phyloP scores from a whole-genome alignment of 2,113 vertebrate genomes.

The Salvelinus namaycush region DNA sequence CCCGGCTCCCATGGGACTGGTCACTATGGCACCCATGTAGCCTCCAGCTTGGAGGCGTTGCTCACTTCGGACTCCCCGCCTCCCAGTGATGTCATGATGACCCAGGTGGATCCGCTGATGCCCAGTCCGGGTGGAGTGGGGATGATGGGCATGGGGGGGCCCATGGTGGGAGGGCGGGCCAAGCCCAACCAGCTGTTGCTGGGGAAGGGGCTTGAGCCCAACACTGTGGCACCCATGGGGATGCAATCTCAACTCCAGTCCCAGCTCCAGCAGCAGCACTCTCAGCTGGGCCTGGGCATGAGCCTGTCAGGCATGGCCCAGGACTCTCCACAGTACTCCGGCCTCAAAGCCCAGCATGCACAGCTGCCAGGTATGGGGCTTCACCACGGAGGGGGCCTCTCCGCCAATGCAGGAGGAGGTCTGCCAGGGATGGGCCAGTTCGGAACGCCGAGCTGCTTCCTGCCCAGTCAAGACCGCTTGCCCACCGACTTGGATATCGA shows the following conservation, averaged over 20 bases:
- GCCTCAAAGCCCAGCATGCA: conserved; percentile 77
- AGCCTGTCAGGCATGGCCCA: conserved; percentile 70
- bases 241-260: conserved; percentile 66
- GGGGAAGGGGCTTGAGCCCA: conserved; percentile 80
- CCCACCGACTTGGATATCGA: conserved; percentile 95
- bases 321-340: conserved; percentile 72
- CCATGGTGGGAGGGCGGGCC: conserved; percentile 71
- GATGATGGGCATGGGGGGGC: conserved; percentile 79
- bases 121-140: conserved; percentile 77
- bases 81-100: conserved; percentile 91
- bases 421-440: conserved; percentile 65
- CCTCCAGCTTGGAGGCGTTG: conserved; percentile 89
- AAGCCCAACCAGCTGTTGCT: conserved; percentile 79
- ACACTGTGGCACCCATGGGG: conserved; percentile 55
- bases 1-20: conserved; percentile 53
- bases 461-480: conserved; percentile 80
- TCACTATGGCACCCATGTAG: conserved; percentile 68
- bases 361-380: conserved; percentile 56
- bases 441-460: conserved; percentile 62
- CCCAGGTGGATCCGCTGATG: conserved; percentile 90
- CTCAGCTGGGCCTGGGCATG: conserved; percentile 66
- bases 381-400: conserved; percentile 55
- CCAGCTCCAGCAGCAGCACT: conserved; percentile 43
- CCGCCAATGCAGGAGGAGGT: conserved; percentile 26
- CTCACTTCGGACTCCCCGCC: conserved; percentile 90